A percentile compares a stretch with the other conserved stretches of the same genome.
phyloP scores from a whole-genome alignment of 2,888 invertebrate genomes.

The Hoplodrina blanda region DNA sequence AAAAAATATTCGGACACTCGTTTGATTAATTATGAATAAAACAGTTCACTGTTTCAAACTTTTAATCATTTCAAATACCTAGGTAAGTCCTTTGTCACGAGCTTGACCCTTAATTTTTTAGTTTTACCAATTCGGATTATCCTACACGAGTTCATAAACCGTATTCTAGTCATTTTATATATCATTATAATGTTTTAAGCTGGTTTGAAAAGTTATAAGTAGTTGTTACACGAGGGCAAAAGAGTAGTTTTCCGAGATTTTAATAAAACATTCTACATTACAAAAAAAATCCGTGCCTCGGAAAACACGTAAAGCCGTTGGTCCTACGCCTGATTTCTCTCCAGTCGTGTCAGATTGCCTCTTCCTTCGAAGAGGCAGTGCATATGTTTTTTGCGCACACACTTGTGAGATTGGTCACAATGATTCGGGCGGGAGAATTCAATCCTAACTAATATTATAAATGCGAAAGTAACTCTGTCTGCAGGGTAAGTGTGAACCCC shows the following conservation, averaged over 20 bases:
- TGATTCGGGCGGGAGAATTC: too few relatives aligned
- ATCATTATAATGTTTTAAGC: background rate
- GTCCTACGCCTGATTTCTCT: background rate
- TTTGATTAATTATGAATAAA: conserved; percentile 23
- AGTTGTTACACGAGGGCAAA: background rate
- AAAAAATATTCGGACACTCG: background rate
- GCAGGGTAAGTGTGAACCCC: too few relatives aligned
- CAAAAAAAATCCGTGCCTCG: background rate
- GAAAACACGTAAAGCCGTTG: background rate
- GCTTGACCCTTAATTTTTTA: conserved; percentile 17
- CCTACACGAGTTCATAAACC: conserved; percentile 7
- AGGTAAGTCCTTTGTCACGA: conserved; percentile 8
- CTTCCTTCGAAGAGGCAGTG: too few relatives aligned
- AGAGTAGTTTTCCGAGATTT: background rate
- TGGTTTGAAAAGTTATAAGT: background rate
- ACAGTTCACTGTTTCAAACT: conserved; percentile 27
- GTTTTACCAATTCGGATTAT: conserved; percentile 31
- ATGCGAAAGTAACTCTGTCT: too few relatives aligned
- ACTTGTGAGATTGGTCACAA: background rate
- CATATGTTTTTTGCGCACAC: background rate
- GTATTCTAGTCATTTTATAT: conserved; percentile 3
- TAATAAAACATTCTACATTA: background rate
- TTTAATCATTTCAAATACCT: conserved; percentile 8
- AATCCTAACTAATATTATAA: too few relatives aligned
- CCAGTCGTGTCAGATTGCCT: background rate